Conservation (phyloP, 1,140 invertebrate genomes). For the Geopemphigus sp. region DNA sequence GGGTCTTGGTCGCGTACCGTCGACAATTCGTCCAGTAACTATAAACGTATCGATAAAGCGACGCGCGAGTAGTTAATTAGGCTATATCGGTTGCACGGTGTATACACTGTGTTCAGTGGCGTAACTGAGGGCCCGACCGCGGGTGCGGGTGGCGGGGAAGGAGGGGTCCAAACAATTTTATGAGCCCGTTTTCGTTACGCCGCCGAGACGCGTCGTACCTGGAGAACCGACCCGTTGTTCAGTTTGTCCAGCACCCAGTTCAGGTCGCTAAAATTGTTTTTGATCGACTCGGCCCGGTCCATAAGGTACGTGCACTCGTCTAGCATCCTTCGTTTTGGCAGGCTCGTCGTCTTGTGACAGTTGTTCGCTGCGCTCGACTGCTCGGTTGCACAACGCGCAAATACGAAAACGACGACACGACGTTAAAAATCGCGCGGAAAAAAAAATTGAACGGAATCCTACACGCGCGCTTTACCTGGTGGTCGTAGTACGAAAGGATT, state of each 20-base stretch:
- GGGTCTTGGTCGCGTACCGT: not conserved
- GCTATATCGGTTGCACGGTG: too few relatives aligned
- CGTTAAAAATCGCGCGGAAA: not conserved
- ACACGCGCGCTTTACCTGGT: not conserved
- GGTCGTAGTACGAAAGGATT: not conserved
- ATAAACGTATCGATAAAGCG: not conserved
- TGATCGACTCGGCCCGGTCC: not conserved
- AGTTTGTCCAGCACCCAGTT: conserved; percentile 31
- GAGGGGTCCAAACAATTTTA: too few relatives aligned
- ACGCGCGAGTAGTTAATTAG: too few relatives aligned
- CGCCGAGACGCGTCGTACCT: not conserved
- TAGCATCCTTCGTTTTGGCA: conserved; percentile 22
- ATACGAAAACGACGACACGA: not conserved
- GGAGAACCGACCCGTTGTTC: not conserved
- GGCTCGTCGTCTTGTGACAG: not conserved
- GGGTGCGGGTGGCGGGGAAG: too few relatives aligned
- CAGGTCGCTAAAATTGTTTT: not conserved
- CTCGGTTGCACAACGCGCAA: not conserved
- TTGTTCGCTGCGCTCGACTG: not conserved
- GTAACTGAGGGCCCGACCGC: too few relatives aligned
- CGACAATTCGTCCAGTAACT: conserved; percentile 37
- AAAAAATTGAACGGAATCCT: too few relatives aligned
- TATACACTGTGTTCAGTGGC: too few relatives aligned
- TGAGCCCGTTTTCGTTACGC: too few relatives aligned
- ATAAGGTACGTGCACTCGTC: conserved; percentile 7